Percentiles rank a stretch among this genome's conserved stretches.
Evolutionary conservation across 2,797 vertebrate genomes (phyloP).

Genomic region (Hephaestus fuliginosus): DNA sequence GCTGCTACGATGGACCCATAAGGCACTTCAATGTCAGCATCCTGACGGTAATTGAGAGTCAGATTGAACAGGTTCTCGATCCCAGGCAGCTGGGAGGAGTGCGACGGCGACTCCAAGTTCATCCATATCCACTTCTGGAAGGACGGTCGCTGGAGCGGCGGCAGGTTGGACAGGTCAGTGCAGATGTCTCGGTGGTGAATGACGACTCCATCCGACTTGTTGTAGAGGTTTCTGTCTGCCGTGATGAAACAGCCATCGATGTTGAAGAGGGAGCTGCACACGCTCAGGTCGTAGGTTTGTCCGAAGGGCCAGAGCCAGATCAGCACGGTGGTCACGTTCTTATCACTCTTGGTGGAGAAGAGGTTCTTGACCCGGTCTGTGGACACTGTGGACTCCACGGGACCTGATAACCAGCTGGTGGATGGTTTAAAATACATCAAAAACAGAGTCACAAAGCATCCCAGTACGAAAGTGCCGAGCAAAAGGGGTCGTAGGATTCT

Average conservation of each 20-base stretch:
- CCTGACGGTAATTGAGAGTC: slow-evolving; percentile 96
- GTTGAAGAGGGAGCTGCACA: slow-evolving; percentile 93
- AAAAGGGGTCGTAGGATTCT: slow-evolving; percentile 97
- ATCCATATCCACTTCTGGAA: slow-evolving; percentile 99
- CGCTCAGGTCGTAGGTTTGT: slow-evolving; percentile 93
- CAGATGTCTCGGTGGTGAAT: slow-evolving; percentile 96
- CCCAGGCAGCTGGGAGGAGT: slow-evolving; percentile 93
- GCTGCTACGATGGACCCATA: slow-evolving; percentile 92
- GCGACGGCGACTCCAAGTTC: slow-evolving; percentile 97
- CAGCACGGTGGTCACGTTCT: slow-evolving; percentile 93
- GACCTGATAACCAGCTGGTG: slow-evolving; percentile 94
- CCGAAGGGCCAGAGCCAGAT: slow-evolving; percentile 99
- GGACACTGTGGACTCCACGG: slow-evolving; percentile 93
- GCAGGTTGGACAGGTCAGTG: slow-evolving; percentile 95
- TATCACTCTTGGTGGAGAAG: slow-evolving; percentile 91
- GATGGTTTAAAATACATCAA: slow-evolving; percentile 98
- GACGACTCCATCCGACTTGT: slow-evolving; percentile 94
- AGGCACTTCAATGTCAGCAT: slow-evolving; percentile 98
- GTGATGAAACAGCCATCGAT: slow-evolving; percentile 96
- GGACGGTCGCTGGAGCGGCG: slow-evolving; percentile 90
- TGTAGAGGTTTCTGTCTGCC: slow-evolving; percentile 93
- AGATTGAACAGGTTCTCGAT: slow-evolving; percentile 97
- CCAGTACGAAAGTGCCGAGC: slow-evolving; percentile 92
- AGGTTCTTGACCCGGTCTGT: slow-evolving; percentile 93
- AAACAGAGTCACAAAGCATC: slow-evolving; percentile 96